Base-by-base conservation (phyloP, 2,113 vertebrate genomes). In the Microtus richardsoni region DNA sequence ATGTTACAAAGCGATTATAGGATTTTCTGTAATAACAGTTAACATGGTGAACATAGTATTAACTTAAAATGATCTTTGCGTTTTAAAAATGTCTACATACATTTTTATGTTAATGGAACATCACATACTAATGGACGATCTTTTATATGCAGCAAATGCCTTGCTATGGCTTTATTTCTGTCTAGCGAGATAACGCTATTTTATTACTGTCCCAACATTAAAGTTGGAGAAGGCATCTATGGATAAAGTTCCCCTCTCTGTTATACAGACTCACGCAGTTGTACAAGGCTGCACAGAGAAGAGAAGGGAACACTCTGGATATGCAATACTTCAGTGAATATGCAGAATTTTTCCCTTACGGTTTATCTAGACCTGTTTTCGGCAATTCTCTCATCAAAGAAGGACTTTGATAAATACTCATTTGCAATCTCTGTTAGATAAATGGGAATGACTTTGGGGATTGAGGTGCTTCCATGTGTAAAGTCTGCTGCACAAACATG, bases 131-230 rank as follows among this genome's bases (percentile, higher is more conserved):
- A 78, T 64, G 19, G 0, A 49, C 85, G 39, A 19, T 16, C 22
- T 91, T 47, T 88, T 44, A 6, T 36, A 85, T 39, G 8, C 75
- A 22, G 54, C 1, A 28, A 66, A 77, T 7, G 54, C 47, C 17
- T 75, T 91, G 14, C 62, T 89, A 7, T n/a, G 3, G 52, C 7
- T 95, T 91, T 71, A 60, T 24, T 30, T 80, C 33, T 52, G 44
- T 17, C 90, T 95, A 62, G 78, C 54, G 19, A 94, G 79, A 84
- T 19, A 47, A 2, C 33, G 49, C 33, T 39, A 1, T 94, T 88
- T 90, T 60, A 68, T 84, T 91, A 77, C 28, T 85, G 75, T 33
- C 64, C 84, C n/a, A 66, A 73, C 36, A 33, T 94, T 64, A 91
- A n/a, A 95, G 39, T 21, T 89, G 8, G 10, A 28, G 44, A 75